Evolutionary conservation across 37 sponge, comb jelly and placozoan genomes (phyloP).

Genomic region (Halisarca cf. caerulea): DNA sequence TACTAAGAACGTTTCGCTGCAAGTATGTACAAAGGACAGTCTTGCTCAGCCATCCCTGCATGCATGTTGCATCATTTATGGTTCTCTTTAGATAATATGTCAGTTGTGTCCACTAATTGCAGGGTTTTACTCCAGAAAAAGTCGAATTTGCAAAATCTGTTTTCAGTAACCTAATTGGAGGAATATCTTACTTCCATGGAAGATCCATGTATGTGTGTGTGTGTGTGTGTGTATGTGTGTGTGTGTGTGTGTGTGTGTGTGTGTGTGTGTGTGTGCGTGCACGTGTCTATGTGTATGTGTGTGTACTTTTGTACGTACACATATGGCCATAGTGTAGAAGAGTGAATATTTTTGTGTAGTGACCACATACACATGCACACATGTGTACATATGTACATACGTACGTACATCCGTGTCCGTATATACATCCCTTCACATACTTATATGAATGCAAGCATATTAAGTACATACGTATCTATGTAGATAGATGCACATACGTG

Average conservation of each 20-base stretch:
- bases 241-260: no score
- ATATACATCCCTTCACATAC: not conserved
- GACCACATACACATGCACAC: not conserved
- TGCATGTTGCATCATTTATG: no score
- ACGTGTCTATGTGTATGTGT: no score
- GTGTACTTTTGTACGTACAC: no score
- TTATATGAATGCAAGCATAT: not conserved
- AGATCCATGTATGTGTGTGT: conserved; percentile 59
- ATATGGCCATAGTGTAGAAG: not conserved
- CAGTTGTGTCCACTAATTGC: not conserved
- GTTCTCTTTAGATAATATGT: no score
- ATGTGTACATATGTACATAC: not conserved
- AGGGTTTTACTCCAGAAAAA: conserved; percentile 76
- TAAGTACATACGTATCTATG: not conserved
- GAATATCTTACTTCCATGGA: conserved; percentile 97
- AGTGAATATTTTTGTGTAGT: no score
- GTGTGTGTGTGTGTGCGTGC: no score
- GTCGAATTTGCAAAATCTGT: conserved; percentile 84
- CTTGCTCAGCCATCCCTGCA: no score
- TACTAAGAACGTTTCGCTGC: no score
- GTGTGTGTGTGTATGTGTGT: no score
- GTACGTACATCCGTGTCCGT: not conserved
- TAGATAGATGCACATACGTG: not conserved
- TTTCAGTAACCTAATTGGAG: conserved; percentile 96
- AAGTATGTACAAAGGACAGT: no score